Evolutionary conservation across 2,113 vertebrate genomes (phyloP), one percentile per base, ranked within the genome.

Genomic region (Odontesthes bonariensis): DNA sequence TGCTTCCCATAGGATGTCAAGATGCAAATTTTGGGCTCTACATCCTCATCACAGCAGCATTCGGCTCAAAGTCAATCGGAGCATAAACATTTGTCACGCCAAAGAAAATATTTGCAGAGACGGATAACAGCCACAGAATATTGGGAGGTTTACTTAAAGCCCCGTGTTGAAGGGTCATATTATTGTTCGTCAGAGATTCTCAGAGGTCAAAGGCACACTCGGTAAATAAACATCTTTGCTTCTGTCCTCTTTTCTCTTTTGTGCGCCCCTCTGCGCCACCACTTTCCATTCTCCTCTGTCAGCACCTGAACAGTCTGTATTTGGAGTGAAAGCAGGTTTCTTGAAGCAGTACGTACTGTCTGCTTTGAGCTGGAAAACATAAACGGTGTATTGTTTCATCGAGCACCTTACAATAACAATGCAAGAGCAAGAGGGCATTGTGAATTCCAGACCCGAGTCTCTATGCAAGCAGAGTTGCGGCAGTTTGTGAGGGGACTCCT

Each of bases 61-160:
- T 51, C 67, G 72, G 74, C 78, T 73, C 67, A 68, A 53, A 46
- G 81, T 86, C 84, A 84, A 86, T 75, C 84, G 71, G 81, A 83
- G 83, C 72, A 89, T 85, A 89, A 92, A 90, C 86, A 89, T 47
- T 52, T 85, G 78, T 73, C 71, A 67, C 65, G 79, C 87, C 90
- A 91, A 83, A 64, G 58, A 66, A 92, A 90, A 90, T 88, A 88
- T 92, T 88, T 87, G 81, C 59, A 70, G 62, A 91, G 88, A 83
- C 33, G 56, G 73, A 73, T 79, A 84, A 84, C 86, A 82, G 85
- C 75, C 75, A 52, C 72, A 47, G 54, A 83, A 69, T 70, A 64
- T 62, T 81, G 81, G 74, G 73, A 76, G 82, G 84, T 80, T 85
- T 70, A 59, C 79, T 67, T 6, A 38, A 75, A 60, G 69, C 75